Percentiles rank a stretch among this genome's conserved stretches.
phyloP scores from a whole-genome alignment of 1,140 invertebrate species.

The Cotesia chilonis region DNA sequence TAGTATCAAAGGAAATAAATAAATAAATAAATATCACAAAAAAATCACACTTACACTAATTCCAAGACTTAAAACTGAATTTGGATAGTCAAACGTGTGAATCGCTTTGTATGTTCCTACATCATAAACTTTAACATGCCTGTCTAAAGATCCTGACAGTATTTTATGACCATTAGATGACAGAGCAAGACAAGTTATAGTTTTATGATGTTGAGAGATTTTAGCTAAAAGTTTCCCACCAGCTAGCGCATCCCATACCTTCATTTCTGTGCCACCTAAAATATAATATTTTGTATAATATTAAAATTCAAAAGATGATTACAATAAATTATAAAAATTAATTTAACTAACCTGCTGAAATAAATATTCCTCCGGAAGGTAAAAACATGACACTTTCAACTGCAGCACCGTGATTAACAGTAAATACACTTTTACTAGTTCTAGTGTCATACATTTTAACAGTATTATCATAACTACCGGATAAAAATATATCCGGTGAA shows the following conservation, averaged over 20 bases:
- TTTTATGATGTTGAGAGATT: slow-evolving; percentile 91
- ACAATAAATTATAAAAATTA: slow-evolving; percentile 12
- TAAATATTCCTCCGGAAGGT: slow-evolving; percentile 88
- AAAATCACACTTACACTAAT: slow-evolving; percentile 70
- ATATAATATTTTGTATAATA: slow-evolving; percentile 29
- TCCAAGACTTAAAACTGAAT: slow-evolving; percentile 87
- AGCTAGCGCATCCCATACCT: slow-evolving; percentile 91
- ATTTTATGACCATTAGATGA: slow-evolving; percentile 83
- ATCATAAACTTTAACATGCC: slow-evolving; percentile 95
- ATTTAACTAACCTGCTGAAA: slow-evolving; percentile 77
- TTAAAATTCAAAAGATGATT: background rate
- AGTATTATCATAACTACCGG: slow-evolving; percentile 93
- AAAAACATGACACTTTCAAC: slow-evolving; percentile 91
- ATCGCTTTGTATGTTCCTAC: slow-evolving; percentile 85
- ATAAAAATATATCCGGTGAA: slow-evolving; percentile 79
- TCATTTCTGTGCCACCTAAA: slow-evolving; percentile 86
- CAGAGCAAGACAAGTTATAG: slow-evolving; percentile 84
- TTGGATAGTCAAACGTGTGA: slow-evolving; percentile 89
- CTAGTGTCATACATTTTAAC: slow-evolving; percentile 91
- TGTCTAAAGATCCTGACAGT: slow-evolving; percentile 89
- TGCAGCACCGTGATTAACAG: slow-evolving; percentile 87
- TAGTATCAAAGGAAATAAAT: too few relatives aligned
- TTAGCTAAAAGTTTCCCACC: slow-evolving; percentile 84
- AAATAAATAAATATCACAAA: background rate
- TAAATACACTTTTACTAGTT: slow-evolving; percentile 74